Evolutionary conservation across 2,113 vertebrate genomes (phyloP).

Genomic region (Holacanthus passer): DNA sequence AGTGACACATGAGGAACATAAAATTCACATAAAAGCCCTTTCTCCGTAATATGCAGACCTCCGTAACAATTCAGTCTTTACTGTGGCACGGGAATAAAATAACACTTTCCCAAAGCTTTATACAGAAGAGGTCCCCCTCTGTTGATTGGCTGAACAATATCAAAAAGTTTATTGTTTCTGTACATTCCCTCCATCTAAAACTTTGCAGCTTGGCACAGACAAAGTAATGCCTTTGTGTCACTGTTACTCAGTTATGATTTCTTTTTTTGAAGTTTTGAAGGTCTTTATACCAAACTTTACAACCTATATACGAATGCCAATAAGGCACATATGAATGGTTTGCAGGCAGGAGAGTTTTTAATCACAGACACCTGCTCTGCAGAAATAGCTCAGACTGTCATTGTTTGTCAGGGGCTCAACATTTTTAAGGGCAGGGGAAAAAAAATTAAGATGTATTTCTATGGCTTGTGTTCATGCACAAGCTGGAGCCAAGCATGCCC

Average conservation of each 20-base stretch:
- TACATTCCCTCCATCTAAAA: conserved; percentile 68
- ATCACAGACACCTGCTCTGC: conserved; percentile 81
- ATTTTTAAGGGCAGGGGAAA: conserved; percentile 61
- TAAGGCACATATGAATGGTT: conserved; percentile 74
- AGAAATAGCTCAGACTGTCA: conserved; percentile 68
- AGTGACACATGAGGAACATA: conserved; percentile 46
- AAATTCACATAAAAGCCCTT: conserved; percentile 56
- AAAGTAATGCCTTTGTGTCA: conserved; percentile 80
- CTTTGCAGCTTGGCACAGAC: conserved; percentile 71
- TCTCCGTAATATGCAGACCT: conserved; percentile 45
- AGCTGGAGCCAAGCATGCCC: conserved; percentile 65
- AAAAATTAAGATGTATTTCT: conserved; percentile 65
- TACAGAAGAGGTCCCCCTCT: conserved; percentile 45
- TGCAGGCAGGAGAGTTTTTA: conserved; percentile 76
- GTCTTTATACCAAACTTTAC: conserved; percentile 72
- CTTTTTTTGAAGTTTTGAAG: conserved; percentile 60
- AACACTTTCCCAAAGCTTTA: conserved; percentile 56
- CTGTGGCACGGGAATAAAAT: conserved; percentile 59
- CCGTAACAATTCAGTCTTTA: conserved; percentile 67
- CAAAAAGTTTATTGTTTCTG: conserved; percentile 79
- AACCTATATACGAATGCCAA: conserved; percentile 72
- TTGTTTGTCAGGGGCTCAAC: conserved; percentile 56
- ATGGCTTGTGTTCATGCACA: conserved; percentile 46
- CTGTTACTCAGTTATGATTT: conserved; percentile 68
- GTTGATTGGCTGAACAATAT: conserved; percentile 79